Evolutionary conservation across 2,113 vertebrate genomes (phyloP), one percentile per base, ranked within the genome.

Genomic region (Hippoglossus stenolepis): DNA sequence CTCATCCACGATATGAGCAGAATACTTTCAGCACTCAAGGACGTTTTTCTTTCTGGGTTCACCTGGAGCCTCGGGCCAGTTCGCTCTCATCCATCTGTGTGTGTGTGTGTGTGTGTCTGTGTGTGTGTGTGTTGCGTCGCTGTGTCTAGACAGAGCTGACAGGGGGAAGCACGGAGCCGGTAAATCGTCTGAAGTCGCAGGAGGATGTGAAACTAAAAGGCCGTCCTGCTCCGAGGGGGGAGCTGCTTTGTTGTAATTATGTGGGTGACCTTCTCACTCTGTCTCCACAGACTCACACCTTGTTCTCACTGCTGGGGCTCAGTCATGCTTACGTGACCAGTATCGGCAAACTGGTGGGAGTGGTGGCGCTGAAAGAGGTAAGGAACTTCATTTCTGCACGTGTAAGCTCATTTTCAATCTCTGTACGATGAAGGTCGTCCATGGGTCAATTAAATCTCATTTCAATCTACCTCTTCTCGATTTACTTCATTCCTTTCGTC

Each of bases 351-450:
- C 95, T 99, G 79, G 96, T 94, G 66, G 97, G 97, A 0, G 97
- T 98, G 56, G 75, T 99, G 87, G 96, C 97, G 0, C 86, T 99
- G 71, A 96, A 97, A 84, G 97, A 99, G 97, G 97, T 97, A 92
- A 85, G 88, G 58, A 4, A 24, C 10, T 0, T 21, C 2, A 4
- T 4, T 5, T 28, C 28, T 28, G 28, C 28, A 58, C 3, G 35
- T n/a, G 5, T 43, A n/a, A 2, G 15, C 12, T 35, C 17, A 3
- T 17, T 26, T 2, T 14, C 3, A 5, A 10, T 6, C 8, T 26
- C 7, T 54, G 1, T 11, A 35, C 31, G 13, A 54, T 26, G 20
- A 66, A 63, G 45, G 61, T 56, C 47, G 10, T 14, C 58, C 13
- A 60, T 0, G 40, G 49, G 40, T 28, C n/a, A 20, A 57, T 65